Conservation (phyloP, 2,888 invertebrate species). For the Acronicta leporina region DNA sequence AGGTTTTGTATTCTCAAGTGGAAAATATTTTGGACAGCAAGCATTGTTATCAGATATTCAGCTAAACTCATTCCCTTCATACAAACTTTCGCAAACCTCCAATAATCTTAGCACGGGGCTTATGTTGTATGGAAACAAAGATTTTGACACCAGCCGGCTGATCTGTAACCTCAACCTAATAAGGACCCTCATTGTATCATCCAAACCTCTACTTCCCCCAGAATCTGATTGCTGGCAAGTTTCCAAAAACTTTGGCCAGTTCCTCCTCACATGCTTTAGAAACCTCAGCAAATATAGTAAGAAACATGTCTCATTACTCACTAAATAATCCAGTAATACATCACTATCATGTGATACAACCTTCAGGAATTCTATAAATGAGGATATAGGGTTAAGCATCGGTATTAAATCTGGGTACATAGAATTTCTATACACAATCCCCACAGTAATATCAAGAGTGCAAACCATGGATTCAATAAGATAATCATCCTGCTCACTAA, state of each 20-base stretch:
- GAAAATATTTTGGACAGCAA: slow-evolving; percentile 22
- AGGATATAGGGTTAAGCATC: slow-evolving; percentile 95
- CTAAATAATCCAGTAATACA: slow-evolving; percentile 94
- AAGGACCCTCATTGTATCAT: slow-evolving; percentile 95
- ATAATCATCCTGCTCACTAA: slow-evolving; percentile 97
- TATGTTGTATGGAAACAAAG: slow-evolving; percentile 96
- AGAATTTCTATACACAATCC: slow-evolving; percentile 94
- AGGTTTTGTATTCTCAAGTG: slow-evolving; percentile 20
- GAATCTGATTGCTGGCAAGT: slow-evolving; percentile 92
- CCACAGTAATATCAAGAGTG: slow-evolving; percentile 95
- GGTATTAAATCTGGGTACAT: slow-evolving; percentile 94
- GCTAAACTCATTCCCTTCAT: slow-evolving; percentile 95
- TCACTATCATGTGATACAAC: slow-evolving; percentile 95
- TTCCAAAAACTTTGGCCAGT: slow-evolving; percentile 94
- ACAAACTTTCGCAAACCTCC: slow-evolving; percentile 95
- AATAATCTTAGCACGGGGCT: slow-evolving; percentile 95
- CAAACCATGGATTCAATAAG: slow-evolving; percentile 97
- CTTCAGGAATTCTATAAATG: slow-evolving; percentile 95
- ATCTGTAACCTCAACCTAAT: slow-evolving; percentile 94
- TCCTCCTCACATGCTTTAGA: slow-evolving; percentile 94
- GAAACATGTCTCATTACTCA: slow-evolving; percentile 97
- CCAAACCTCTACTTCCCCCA: slow-evolving; percentile 89
- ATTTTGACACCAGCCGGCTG: slow-evolving; percentile 94
- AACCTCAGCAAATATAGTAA: slow-evolving; percentile 94
- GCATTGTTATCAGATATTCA: slow-evolving; percentile 74